Evolutionary conservation across 2,888 invertebrate species (phyloP).

Genomic region (Capitulum mitella): DNA sequence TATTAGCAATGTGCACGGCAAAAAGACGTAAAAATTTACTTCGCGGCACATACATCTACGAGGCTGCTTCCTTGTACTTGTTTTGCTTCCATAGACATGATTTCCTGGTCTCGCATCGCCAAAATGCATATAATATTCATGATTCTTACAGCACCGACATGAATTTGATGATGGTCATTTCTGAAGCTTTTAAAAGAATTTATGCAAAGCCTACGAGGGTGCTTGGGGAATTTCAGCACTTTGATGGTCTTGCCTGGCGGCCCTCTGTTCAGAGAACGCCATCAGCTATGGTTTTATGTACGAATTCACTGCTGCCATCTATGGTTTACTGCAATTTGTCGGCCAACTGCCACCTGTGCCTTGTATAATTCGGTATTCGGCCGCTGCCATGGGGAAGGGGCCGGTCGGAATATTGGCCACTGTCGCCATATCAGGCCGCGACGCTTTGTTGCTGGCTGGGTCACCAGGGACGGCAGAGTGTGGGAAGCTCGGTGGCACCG

Average conservation of each 20-base stretch:
- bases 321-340: neutral
- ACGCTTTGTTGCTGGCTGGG: too few species aligned
- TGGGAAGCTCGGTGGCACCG: too few species aligned
- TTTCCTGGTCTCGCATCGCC: too few species aligned
- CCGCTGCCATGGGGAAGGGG: too few species aligned
- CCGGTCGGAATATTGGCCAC: too few species aligned
- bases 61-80: too few species aligned
- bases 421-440: too few species aligned
- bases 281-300: neutral
- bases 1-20: too few species aligned
- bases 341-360: slow-evolving; percentile 10
- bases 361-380: neutral
- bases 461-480: too few species aligned
- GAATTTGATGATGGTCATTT: neutral
- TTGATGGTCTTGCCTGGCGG: neutral
- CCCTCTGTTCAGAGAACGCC: neutral
- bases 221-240: neutral
- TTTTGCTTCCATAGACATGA: too few species aligned
- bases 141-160: neutral
- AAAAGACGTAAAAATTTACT: too few species aligned
- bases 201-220: neutral
- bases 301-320: neutral
- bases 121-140: neutral
- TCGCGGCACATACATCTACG: too few species aligned
- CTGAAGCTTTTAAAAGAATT: neutral